A percentile compares a stretch with the other conserved stretches of the same genome.
Conservation (phyloP, 1,140 invertebrate species). For the Chionoecetes opilio region DNA sequence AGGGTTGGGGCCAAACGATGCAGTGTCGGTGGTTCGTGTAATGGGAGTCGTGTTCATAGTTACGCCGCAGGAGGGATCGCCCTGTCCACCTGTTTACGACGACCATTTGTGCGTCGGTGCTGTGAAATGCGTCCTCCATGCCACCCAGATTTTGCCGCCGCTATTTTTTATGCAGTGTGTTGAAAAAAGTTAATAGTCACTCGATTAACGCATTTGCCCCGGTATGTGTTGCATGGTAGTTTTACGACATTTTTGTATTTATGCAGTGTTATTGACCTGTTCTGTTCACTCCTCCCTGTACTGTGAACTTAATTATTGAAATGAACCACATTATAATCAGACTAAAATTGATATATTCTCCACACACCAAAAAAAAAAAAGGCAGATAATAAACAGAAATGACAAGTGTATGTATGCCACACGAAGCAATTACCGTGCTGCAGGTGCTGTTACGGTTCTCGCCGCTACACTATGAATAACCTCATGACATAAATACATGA, state of each 20-base stretch:
- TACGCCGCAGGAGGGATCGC: neutral
- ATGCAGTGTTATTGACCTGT: no score
- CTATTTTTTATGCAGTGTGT: neutral
- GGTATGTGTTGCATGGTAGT: neutral
- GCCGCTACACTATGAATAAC: no score
- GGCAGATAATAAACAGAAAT: neutral
- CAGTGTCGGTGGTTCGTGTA: neutral
- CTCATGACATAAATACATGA: no score
- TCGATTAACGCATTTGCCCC: neutral
- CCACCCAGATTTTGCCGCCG: neutral
- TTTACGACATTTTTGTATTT: neutral
- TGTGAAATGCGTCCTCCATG: no score
- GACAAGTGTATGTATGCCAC: neutral
- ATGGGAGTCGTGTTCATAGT: neutral
- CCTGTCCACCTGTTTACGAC: neutral
- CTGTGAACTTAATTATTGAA: neutral
- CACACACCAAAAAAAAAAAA: neutral
- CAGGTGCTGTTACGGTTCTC: no score
- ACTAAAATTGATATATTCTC: neutral
- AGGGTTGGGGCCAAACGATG: neutral
- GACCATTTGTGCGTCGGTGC: neutral
- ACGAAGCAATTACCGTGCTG: neutral
- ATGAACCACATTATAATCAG: neutral
- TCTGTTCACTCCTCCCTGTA: no score
- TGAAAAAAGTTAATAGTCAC: neutral